phyloP scores from a whole-genome alignment of 2,797 vertebrate genomes.

The Rhinogobio ventralis region DNA sequence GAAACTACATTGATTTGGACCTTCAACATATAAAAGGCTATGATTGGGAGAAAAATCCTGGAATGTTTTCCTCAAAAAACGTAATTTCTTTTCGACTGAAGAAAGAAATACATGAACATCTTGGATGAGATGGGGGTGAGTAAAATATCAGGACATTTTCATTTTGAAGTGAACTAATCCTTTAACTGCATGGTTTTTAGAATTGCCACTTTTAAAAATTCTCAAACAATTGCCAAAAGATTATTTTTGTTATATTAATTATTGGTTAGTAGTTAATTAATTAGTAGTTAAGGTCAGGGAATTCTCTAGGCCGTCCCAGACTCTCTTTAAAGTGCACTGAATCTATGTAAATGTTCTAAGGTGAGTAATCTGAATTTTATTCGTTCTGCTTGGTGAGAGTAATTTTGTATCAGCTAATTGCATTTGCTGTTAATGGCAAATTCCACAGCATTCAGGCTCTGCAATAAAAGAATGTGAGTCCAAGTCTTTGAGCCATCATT shows the following conservation, averaged over 20 bases:
- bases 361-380: slow-evolving; percentile 13
- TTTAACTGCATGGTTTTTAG: neutral
- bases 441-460: slow-evolving; percentile 20
- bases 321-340: neutral
- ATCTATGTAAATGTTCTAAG: neutral
- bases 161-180: too few relatives aligned
- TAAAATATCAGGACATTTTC: too few relatives aligned
- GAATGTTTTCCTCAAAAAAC: too few relatives aligned
- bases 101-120: too few relatives aligned
- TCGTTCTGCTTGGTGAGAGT: neutral
- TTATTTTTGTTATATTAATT: neutral
- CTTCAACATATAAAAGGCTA: too few relatives aligned
- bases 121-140: too few relatives aligned
- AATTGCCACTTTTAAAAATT: neutral
- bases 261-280: too few relatives aligned
- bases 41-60: too few relatives aligned
- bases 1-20: too few relatives aligned
- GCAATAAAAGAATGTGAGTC: slow-evolving; percentile 7
- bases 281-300: neutral
- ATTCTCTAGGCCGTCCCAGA: neutral
- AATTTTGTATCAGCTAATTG: slow-evolving; percentile 24
- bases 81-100: too few relatives aligned
- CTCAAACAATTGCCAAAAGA: neutral
- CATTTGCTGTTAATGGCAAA: slow-evolving; percentile 17
- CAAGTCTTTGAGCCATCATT: slow-evolving; percentile 60